Evolutionary conservation across 2,888 invertebrate genomes (phyloP), one percentile per base, ranked within the genome.

Genomic region (Xestobium rufovillosum): DNA sequence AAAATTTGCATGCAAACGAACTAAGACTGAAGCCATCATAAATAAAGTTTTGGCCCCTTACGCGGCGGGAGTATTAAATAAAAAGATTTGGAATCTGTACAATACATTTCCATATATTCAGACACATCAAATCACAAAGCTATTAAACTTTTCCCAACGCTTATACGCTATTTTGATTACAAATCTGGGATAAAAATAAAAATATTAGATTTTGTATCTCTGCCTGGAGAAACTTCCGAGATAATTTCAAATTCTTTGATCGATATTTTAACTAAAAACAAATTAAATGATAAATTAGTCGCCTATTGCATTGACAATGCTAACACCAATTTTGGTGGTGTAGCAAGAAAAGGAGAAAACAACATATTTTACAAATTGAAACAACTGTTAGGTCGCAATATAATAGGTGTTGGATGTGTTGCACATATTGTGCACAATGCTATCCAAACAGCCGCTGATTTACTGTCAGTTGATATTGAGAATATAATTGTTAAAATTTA

Each of bases 391-490:
- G 44, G 47, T 14, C 35, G 31, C 39, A 36, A 45, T 10, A 41
- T 48, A 17, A 30, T 50, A 34, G 53, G 49, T 15, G 38, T 50
- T 17, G 52, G 52, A 6, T 61, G 57, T 48, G 51, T 42, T 29
- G 60, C 55, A 14, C 58, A 61, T 43, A 57, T 61, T 31, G 36
- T 53, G 9, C 52, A 59, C 36, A 60, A 58, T 44, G 36, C 51
- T 12, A 38, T 59, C 9, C 51, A 57, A 45, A 49, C 44, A 19
- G 55, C 55, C 31, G 49, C 49, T 17, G 58, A 58, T 43, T 36
- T 38, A 26, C 35, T 62, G 17, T 52, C 57, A 10, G 34, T 60
- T 36, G 58, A n/a, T n/a, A n/a, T n/a, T n/a, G n/a, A n/a, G n/a
- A n/a, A n/a, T n/a, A n/a, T n/a, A n/a, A n/a, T n/a, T n/a, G n/a